These are phyloP conservation scores for Oryzias sinensis DNA, from an alignment of 2,797 vertebrate species.

Conservation along the genomic window DNA sequence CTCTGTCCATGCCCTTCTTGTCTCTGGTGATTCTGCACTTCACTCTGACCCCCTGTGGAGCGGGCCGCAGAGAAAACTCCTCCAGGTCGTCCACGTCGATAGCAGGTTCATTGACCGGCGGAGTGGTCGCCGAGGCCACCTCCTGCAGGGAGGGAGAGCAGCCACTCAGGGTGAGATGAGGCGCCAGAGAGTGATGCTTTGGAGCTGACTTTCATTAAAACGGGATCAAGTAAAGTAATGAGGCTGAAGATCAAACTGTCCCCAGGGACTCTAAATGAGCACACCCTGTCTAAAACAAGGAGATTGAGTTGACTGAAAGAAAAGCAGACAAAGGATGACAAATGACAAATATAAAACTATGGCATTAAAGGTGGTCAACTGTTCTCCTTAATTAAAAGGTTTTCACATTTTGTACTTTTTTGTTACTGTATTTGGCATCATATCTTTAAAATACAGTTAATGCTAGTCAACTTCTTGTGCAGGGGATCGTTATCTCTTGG, in stretches of 20 bases:
- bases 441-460: no score
- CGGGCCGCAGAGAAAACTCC: constrained; percentile 91
- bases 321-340: constrained; percentile 11
- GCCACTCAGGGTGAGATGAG: constrained; percentile 19
- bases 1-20: constrained; percentile 98
- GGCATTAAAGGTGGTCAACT: no score
- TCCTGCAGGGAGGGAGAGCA: constrained; percentile 75
- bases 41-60: constrained; percentile 90
- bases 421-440: no score
- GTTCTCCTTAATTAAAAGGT: no score
- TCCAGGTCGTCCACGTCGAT: constrained; percentile 91
- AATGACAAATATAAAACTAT: no score
- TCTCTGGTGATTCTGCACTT: constrained; percentile 98
- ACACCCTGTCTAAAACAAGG: constrained; percentile 61
- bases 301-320: constrained; percentile 32
- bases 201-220: constrained; percentile 46
- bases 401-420: no score
- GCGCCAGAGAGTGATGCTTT: constrained; percentile 27
- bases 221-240: constrained; percentile 53
- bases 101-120: constrained; percentile 81
- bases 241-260: constrained; percentile 47
- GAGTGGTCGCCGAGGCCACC: constrained; percentile 89
- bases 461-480: no score
- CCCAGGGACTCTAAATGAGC: constrained; percentile 52
- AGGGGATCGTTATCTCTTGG: no score